Base-by-base conservation (phyloP, 2,113 vertebrate species). In the Esox niger region DNA sequence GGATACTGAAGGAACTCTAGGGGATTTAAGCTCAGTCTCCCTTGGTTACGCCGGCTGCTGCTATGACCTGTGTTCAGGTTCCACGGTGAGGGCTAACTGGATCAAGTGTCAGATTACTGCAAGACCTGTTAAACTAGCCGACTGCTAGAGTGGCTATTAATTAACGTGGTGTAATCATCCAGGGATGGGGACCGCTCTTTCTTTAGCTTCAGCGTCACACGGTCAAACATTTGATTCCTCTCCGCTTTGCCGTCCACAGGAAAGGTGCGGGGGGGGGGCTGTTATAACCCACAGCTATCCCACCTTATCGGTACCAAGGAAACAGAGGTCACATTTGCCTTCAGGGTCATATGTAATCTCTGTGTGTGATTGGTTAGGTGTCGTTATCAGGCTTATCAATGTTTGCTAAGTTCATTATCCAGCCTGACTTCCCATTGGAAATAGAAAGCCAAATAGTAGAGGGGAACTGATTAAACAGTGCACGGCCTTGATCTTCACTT, bases 41-140 rank as follows among this genome's bases (percentile, higher is more conserved):
- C 8, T 35, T 38, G 69, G 76, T 82, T 66, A 74, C 77, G 59
- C 43, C 6, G 20, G 49, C 55, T 56, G 25, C 4, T 66, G 13
- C 57, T 56, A 23, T 17, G 23, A 52, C 32, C 63, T n/a, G 31
- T 57, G 66, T 32, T 47, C n/a, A 23, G 27, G 8, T n/a, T 13
- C 29, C 31, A 47, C 21, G 47, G 47, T 23, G 6, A 52, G 47
- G 6, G 47, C n/a, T n/a, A n/a, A 52, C 47, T 52, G 47, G n/a
- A 21, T 52, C 47, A n/a, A 52, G 20, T 52, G n/a, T 52, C 17
- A 21, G n/a, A 52, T 52, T n/a, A 52, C n/a, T n/a, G n/a, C n/a
- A n/a, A n/a, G 4, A 8, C 17, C 7, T 52, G 47, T 4, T 52
- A n/a, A 23, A 52, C 6, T 21, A 52, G 47, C 5, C 17, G n/a